These are phyloP conservation scores for Chymomyza caudatula DNA, from an alignment of 2,888 invertebrate genomes.

Conservation along the genomic window DNA sequence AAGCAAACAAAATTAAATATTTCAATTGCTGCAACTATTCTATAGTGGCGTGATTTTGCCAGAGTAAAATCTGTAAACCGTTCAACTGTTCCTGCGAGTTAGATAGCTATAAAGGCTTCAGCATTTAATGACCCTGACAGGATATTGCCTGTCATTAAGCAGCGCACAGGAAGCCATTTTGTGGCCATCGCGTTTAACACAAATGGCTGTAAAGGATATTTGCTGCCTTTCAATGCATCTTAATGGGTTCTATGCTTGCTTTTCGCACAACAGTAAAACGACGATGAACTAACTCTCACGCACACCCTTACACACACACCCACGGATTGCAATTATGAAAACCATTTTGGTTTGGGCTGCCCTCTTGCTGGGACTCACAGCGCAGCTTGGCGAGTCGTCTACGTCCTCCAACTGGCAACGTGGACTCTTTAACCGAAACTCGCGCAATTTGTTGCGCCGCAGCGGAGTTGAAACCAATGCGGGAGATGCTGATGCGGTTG, in stretches of 20 bases:
- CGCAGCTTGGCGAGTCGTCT: constrained; percentile 55
- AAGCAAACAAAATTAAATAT: not conserved
- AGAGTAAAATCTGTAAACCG: not conserved
- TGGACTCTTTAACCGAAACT: constrained; percentile 88
- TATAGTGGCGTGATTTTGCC: too few species aligned
- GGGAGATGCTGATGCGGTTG: constrained; percentile 11
- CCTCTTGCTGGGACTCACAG: constrained; percentile 51
- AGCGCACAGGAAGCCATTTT: constrained; percentile 14
- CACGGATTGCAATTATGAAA: constrained; percentile 61
- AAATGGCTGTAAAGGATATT: constrained; percentile 22
- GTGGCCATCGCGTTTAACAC: constrained; percentile 24
- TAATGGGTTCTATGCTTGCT: constrained; percentile 5
- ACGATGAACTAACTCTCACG: not conserved
- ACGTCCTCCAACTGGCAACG: constrained; percentile 84
- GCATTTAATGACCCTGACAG: constrained; percentile 45
- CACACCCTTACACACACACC: not conserved
- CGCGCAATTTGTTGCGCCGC: constrained; percentile 79
- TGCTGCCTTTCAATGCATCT: constrained; percentile 49
- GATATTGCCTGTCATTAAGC: constrained; percentile 14
- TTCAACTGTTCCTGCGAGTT: not conserved
- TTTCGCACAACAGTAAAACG: constrained; percentile 1
- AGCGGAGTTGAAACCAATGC: constrained; percentile 2
- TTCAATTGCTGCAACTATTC: not conserved
- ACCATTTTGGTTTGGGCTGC: constrained; percentile 62
- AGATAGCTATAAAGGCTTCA: not conserved